phyloP scores from a whole-genome alignment of 2,888 invertebrate species.

The Apomyelois bistriatella region DNA sequence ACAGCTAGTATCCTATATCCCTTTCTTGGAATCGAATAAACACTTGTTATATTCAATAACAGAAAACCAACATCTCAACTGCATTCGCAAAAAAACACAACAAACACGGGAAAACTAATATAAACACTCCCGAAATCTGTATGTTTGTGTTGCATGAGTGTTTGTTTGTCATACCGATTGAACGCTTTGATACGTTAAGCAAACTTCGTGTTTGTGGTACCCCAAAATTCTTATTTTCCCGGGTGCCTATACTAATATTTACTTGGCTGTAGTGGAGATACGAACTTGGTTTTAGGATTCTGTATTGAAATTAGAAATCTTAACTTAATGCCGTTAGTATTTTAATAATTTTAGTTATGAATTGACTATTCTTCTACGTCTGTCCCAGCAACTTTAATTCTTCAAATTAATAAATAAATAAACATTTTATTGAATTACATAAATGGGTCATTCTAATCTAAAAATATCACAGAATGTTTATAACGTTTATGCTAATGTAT shows the following conservation, averaged over 20 bases:
- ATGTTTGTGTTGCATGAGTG: conserved; percentile 24
- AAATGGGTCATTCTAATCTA: too few relatives aligned
- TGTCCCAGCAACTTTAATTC: too few relatives aligned
- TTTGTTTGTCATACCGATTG: conserved; percentile 40
- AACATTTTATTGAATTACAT: too few relatives aligned
- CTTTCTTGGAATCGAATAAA: too few relatives aligned
- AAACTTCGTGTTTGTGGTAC: conserved; percentile 39
- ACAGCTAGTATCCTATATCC: too few relatives aligned
- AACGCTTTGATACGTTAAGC: conserved; percentile 47
- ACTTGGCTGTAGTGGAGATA: background rate
- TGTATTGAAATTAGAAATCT: background rate
- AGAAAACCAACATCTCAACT: background rate
- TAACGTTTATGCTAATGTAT: too few relatives aligned
- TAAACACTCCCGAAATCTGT: conserved; percentile 8
- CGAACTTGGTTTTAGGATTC: background rate
- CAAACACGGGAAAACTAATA: conserved; percentile 5
- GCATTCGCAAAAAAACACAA: conserved; percentile 1
- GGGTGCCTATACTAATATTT: conserved; percentile 6
- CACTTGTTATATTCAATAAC: too few relatives aligned
- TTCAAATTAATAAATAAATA: too few relatives aligned
- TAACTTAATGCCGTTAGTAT: too few relatives aligned
- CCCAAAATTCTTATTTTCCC: conserved; percentile 11
- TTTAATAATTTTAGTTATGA: too few relatives aligned
- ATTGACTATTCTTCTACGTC: too few relatives aligned
- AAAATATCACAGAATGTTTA: too few relatives aligned